Base-by-base conservation (phyloP, 2,113 vertebrate genomes). In the Ptilonorhynchus violaceus region DNA sequence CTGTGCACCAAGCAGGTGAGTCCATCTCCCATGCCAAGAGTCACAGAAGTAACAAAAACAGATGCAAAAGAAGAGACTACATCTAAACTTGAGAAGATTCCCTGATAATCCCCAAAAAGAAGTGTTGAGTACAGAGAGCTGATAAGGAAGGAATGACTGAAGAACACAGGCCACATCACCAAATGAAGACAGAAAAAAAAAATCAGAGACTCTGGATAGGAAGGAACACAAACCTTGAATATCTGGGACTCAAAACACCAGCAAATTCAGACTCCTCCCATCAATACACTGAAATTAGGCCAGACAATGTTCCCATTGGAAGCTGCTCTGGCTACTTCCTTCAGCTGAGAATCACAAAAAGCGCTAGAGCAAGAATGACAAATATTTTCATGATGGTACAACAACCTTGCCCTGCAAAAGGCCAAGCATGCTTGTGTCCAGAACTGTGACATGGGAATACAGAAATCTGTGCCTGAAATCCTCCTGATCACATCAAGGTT, bases 271-370 rank as follows among this genome's bases (percentile, higher is more conserved):
- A 63, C 11, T n/a, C 14, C 11, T n/a, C 8, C 10, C 6, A 17
- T 47, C 21, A 11, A 39, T 50, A 73, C 44, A 7, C 46, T 88
- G 72, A 85, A 89, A 79, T 79, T 37, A 55, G 27, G 52, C 72
- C 86, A 92, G 59, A 35, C 21, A 58, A 55, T 33, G 33, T 44
- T 77, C 82, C 86, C 81, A 53, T 8, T 64, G 73, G 63, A 89
- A 79, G 58, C 25, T 64, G 28, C 19, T 41, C 69, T 66, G 20
- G 58, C 70, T 91, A 47, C 44, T 93, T 94, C 66, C 53, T 91
- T 93, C 63, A 88, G 52, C 46, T 89, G 53, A 59, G 64, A 93
- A 89, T 93, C 68, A 68, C 81, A 74, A 91, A 89, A 94, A 69
- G 44, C 89, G 58, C 50, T 72, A 76, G 24, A 77, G 39, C 24